Evolutionary conservation across 2,113 vertebrate genomes (phyloP), one percentile per base, ranked within the genome.

Genomic region (Tragelaphus scriptus): DNA sequence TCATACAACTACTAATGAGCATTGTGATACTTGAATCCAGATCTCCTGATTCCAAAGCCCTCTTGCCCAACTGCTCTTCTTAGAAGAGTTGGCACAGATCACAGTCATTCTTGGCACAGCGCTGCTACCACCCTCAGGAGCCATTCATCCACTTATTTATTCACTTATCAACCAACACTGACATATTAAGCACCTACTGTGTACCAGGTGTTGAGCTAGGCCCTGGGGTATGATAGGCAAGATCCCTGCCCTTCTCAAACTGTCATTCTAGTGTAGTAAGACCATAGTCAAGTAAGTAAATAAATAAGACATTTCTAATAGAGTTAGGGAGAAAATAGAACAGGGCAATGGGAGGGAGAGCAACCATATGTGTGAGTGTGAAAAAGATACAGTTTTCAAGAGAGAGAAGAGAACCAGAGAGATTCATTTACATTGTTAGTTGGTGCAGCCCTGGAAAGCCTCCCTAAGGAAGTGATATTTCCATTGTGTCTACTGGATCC

Each of bases 31-130:
- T 94, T 30, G 32, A 97, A 91, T 94, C 55, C 89, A 96, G 80
- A 26, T 91, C 95, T 97, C 65, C 93, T 89, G 97, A 97, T 68
- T 97, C 21, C 82, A 85, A 58, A 82, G 55, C 6, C 12, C 77
- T 88, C 47, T 85, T 88, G 91, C 91, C 88, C 86, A 96, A 85
- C 28, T 49, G 26, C 32, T 97, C 25, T 59, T 97, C 15, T n/a
- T 87, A 25, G 80, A 94, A 88, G 44, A 80, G 28, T 92, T 90
- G 63, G 88, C 53, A 92, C 56, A 79, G 49, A 87, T 90, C 53
- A 61, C 63, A 86, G 89, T 94, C 92, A 40, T 63, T 14, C 19
- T 94, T 92, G 71, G 7, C 63, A 87, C 32, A 88, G 92, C 36
- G 32, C 63, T 79, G 68, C 68, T 53, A 86, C 79, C 55, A 75